Evolutionary conservation across 2,797 vertebrate species (phyloP).

Genomic region (Hypotaenidia philippensis): DNA sequence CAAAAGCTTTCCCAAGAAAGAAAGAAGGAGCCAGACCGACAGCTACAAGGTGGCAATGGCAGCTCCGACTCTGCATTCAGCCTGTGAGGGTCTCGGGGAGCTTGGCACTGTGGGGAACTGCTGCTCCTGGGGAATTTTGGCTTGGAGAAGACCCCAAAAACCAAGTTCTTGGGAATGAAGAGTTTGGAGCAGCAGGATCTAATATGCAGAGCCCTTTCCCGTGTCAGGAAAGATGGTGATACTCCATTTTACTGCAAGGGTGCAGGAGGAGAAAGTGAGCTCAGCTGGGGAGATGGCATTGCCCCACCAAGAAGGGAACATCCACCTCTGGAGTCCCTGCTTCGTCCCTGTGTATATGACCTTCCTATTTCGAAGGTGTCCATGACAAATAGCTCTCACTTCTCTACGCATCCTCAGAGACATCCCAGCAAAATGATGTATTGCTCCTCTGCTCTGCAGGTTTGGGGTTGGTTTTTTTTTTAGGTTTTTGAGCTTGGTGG

Average conservation of each 20-base stretch:
- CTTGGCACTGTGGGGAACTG: not conserved
- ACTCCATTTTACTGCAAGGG: not conserved
- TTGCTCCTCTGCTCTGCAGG: not conserved
- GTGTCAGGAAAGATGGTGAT: accelerated
- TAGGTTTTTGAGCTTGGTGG: too few species aligned
- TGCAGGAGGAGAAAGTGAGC: not conserved
- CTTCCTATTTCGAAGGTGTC: not conserved
- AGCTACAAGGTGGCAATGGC: accelerated
- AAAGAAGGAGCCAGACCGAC: not conserved
- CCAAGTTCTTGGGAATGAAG: accelerated
- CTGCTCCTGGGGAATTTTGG: accelerated
- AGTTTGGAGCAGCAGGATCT: not conserved
- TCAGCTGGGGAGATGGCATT: accelerated
- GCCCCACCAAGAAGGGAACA: not conserved
- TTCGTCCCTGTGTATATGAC: not conserved
- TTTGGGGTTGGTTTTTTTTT: not conserved
- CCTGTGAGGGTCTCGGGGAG: accelerated
- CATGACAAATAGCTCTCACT: not conserved
- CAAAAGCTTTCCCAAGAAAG: not conserved
- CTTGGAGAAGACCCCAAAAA: not conserved
- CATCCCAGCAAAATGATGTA: not conserved
- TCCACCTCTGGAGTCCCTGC: not conserved
- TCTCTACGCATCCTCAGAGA: not conserved
- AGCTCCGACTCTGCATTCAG: not conserved
- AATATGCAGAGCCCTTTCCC: not conserved